Evolutionary conservation across 2,888 invertebrate genomes (phyloP), one percentile per base, ranked within the genome.

Genomic region (Caenorhabditis sp.): DNA sequence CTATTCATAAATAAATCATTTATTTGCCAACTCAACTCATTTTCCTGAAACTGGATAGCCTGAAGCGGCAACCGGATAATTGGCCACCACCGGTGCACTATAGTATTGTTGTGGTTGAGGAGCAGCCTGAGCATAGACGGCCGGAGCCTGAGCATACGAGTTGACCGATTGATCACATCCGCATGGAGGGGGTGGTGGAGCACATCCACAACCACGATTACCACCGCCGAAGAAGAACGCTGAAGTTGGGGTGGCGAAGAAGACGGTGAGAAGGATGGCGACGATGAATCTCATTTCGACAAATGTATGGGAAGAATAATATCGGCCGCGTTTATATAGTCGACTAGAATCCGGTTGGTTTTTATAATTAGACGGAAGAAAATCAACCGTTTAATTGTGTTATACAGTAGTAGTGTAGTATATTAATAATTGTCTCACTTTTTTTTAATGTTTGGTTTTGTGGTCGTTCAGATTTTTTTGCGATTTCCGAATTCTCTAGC

Each of bases 31-130:
- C 17, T 8, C n/a, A 19, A n/a, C 19, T 49, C 17, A 67, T 23
- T 61, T 58, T 76, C 72, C 67, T 58, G 57, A 69, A 64, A 72
- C 63, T 21, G 69, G 59, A 61, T 72, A 72, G 60, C 66, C 71
- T 60, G 36, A 64, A 51, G 76, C 64, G 49, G 63, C 66, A 37
- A 62, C 68, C 43, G 63, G 67, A 12, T 50, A 59, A 57, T n/a
- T 26, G 8, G 55, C n/a, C n/a, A 4, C 10, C 31, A 31, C 19
- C 36, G 57, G 57, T 3, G 57, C 31, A 58, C 27, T 27, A 19
- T 58, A 58, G 36, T 10, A 37, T 58, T 26, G 58, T 58, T 26
- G 58, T n/a, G 58, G 37, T 26, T 24, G 58, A 27, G 58, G 58
- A 37, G 58, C 58, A 37, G 58, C 58, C 8, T 19, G 23, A 27